A percentile compares a stretch with the other conserved stretches of the same genome.
These are phyloP conservation scores for Corella eumyota DNA, from an alignment of 23 tunicate species.

Conservation along the genomic window DNA sequence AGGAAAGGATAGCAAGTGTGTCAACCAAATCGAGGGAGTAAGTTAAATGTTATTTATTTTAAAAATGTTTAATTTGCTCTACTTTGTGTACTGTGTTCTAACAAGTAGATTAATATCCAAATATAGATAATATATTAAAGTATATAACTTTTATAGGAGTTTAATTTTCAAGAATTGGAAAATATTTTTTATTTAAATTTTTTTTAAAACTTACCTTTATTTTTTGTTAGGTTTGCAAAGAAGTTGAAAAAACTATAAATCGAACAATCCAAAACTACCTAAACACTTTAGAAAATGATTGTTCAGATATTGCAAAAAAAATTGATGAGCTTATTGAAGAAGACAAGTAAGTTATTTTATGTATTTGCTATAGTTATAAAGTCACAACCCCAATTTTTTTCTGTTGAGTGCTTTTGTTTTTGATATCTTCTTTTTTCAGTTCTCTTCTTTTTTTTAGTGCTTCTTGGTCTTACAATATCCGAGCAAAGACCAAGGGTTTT, in stretches of 20 bases:
- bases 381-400: too few relatives aligned
- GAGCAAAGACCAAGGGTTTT: conserved; percentile 51
- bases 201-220: not conserved
- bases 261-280: conserved; percentile 84
- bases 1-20: conserved; percentile 76
- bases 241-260: conserved; percentile 88
- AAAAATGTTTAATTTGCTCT: not conserved
- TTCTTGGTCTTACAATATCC: conserved; percentile 52
- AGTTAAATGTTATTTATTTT: conserved; percentile 1
- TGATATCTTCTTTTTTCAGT: too few relatives aligned
- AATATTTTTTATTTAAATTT: not conserved
- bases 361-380: too few relatives aligned
- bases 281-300: conserved; percentile 80
- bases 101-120: too few relatives aligned
- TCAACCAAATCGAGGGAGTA: conserved; percentile 77
- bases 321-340: conserved; percentile 37
- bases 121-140: too few relatives aligned
- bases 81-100: too few relatives aligned
- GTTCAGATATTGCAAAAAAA: conserved; percentile 56
- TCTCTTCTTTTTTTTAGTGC: conserved; percentile 33
- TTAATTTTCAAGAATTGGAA: too few relatives aligned
- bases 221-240: conserved; percentile 55
- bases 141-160: too few relatives aligned
- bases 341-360: conserved; percentile 42
- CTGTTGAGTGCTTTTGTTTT: too few relatives aligned